Evolutionary conservation across 2,888 invertebrate species (phyloP).

Genomic region (Sphecodes monilicornis): DNA sequence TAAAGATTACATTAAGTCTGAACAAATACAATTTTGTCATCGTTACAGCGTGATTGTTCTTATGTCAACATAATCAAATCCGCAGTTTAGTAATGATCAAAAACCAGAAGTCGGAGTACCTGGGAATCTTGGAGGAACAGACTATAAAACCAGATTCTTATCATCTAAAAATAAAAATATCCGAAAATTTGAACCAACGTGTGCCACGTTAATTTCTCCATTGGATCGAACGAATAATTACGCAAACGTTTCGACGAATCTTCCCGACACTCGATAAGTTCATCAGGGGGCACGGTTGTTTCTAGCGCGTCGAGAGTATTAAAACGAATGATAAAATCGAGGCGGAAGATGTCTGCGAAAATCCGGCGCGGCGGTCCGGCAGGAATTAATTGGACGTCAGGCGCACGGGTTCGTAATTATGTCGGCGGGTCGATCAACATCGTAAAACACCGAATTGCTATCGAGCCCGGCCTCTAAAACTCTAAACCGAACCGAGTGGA

Average conservation of each 20-base stretch:
- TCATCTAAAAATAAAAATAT: too few species aligned
- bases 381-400: conserved; percentile 43
- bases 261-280: too few species aligned
- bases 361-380: neutral
- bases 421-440: conserved; percentile 54
- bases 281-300: neutral
- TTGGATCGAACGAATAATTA: neutral
- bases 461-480: conserved; percentile 15
- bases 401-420: conserved; percentile 54
- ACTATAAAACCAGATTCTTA: too few species aligned
- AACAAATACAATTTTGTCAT: too few species aligned
- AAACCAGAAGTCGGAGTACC: too few species aligned
- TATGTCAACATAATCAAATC: too few species aligned
- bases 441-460: conserved; percentile 53
- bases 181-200: too few species aligned
- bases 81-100: too few species aligned
- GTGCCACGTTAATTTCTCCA: neutral
- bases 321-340: neutral
- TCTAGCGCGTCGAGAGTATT: neutral
- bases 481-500: conserved; percentile 25
- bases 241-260: neutral
- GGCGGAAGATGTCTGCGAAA: neutral
- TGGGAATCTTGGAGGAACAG: too few species aligned
- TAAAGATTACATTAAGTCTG: too few species aligned
- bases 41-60: too few species aligned